Base-by-base conservation (phyloP, 2,888 invertebrate species). In the Pterostichus niger region DNA sequence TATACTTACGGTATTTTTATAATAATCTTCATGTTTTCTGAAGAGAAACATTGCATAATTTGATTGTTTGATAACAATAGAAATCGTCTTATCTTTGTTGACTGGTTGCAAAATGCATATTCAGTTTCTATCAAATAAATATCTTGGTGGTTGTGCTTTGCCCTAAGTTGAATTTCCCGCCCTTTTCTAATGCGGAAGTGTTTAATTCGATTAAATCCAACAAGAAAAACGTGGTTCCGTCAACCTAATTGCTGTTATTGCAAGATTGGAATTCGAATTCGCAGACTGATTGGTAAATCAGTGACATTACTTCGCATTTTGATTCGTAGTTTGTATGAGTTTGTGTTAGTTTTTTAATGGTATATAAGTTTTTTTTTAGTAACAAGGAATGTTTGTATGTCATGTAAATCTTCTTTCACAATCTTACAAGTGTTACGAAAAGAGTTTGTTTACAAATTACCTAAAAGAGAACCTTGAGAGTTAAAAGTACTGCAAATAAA, bases 1-100 rank as follows among this genome's bases (percentile, higher is more conserved):
- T 24, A 24, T 24, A 59, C 59, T 59, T 59, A 59, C 11, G 7
- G 59, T 59, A 40, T 40, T 40, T 9, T 40, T 10, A 24, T 10
- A 59, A 31, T 59, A 59, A 31, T 59, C 24, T 59, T 59, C 59
- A 31, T 59, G 59, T 59, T 24, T 24, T 59, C 59, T 59, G 59
- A 59, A 59, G 24, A 59, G 59, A 24, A 59, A 59, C 59, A 59
- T 59, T 59, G 59, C 59, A 31, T 11, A 24, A 59, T 59, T 54
- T 6, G 24, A 59, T 59, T 24, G 31, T 24, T 7, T 7, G 40
- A 40, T 40, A 40, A 40, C 40, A 40, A 40, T 40, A 40, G 59
- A 59, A 59, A 59, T 59, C 59, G 11, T 9, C 59, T 40, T 40
- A 40, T 40, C 7, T 9, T 6, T 40, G 3, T 40, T 9, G 6